Base-by-base conservation (phyloP, 2,888 invertebrate genomes). In the Agapostemon virescens region DNA sequence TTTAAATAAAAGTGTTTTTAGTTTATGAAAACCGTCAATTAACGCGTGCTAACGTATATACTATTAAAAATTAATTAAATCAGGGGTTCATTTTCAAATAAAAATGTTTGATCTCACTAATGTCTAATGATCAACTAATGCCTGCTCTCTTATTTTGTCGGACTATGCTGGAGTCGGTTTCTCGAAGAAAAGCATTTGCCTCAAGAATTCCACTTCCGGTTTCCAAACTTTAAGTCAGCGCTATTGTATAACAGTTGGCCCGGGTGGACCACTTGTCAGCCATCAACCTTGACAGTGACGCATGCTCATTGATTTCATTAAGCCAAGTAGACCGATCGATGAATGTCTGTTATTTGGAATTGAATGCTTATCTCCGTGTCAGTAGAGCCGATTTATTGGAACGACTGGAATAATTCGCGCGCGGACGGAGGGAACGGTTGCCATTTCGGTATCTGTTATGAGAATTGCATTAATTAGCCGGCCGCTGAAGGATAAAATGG, bases 301-400 rank as follows among this genome's bases (percentile, higher is more conserved):
- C 74, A 71, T 58, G 74, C 74, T 72, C 45, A 64, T 79, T 72
- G 81, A 81, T 79, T 69, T 72, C 69, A 72, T 79, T 79, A 75
- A 72, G 49, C 66, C 49, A 40, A 64, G 40, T 52, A 36, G 63
- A 45, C 52, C 49, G 63, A 72, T 72, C 79, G 78, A 79, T 68
- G 63, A 45, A n/a, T 45, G 66, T 42, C 68, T 79, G 68, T 77
- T 77, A 77, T 71, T 77, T 63, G 33, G 17, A 52, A 77, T 67
- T 36, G 77, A 42, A 67, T 13, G 40, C 61, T 55, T 17, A 38
- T 52, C 13, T 15, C 63, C 23, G 61, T 33, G 20, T 36, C 1
- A n/a, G 23, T 20, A 45, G 42, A 38, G 38, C 13, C 55, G 9
- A 33, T 33, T 20, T 30, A 20, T 40, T 26, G 20, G 7, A 36